phyloP scores from a whole-genome alignment of 2,888 invertebrate species.

The Archips xylosteana region DNA sequence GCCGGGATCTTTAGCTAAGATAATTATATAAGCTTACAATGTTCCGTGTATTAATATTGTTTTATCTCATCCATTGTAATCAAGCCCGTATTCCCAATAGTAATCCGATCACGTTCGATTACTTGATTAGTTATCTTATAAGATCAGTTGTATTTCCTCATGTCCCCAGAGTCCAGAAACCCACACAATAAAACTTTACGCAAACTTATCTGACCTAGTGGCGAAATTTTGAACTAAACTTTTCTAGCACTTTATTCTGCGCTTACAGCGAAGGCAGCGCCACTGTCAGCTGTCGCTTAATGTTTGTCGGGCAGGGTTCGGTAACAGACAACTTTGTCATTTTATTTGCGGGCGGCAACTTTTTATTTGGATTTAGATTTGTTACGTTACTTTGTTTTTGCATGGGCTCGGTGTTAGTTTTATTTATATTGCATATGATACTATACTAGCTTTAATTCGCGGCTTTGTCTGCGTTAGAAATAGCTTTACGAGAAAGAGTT shows the following conservation, averaged over 20 bases:
- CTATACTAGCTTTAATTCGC: no score
- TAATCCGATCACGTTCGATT: constrained; percentile 30
- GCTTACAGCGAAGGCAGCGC: neutral
- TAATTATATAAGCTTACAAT: neutral
- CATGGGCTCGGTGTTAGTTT: neutral
- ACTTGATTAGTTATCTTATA: constrained; percentile 32
- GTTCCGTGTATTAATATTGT: neutral
- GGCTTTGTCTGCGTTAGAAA: no score
- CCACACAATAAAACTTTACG: constrained; percentile 10
- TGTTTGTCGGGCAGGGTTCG: neutral
- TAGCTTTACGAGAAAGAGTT: no score
- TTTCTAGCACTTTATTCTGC: neutral
- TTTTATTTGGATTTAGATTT: constrained; percentile 1
- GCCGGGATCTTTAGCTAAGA: no score
- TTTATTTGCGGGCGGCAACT: constrained; percentile 1
- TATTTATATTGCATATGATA: no score
- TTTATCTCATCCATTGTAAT: constrained; percentile 13
- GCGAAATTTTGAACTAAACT: constrained; percentile 1
- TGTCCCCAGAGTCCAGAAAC: neutral
- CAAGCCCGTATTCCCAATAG: neutral
- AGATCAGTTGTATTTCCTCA: constrained; percentile 24
- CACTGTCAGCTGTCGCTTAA: neutral
- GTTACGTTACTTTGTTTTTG: neutral
- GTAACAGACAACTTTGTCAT: neutral
- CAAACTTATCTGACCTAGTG: neutral